These are phyloP conservation scores for Buceros bicornis DNA, from an alignment of 2,797 vertebrate genomes.

Conservation along the genomic window DNA sequence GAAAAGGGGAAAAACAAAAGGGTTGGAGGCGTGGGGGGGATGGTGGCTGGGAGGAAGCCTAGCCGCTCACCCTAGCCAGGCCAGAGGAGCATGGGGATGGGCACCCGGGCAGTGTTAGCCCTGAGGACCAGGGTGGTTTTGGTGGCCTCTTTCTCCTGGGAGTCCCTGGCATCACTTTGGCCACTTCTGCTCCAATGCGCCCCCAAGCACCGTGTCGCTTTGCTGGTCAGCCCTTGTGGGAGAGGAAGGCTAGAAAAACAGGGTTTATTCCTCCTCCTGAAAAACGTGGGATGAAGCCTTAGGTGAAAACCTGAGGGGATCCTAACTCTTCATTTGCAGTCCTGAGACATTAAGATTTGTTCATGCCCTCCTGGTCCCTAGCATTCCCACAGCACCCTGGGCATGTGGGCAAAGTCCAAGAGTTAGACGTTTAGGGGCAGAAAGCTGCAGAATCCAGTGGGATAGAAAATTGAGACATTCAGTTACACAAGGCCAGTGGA, in stretches of 20 bases:
- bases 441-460: background rate
- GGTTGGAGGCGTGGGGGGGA: slow-evolving; percentile 51
- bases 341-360: background rate
- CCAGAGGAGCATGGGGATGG: background rate
- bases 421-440: background rate
- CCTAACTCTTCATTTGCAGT: fast-evolving
- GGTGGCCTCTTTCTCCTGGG: background rate
- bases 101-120: background rate
- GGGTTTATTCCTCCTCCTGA: background rate
- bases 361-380: background rate
- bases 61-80: background rate
- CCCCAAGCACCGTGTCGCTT: fast-evolving
- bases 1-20: slow-evolving; percentile 79
- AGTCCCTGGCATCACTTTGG: background rate
- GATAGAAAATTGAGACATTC: background rate
- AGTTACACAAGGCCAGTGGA: background rate
- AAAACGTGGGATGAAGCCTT: background rate
- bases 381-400: background rate
- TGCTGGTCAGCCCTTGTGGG: background rate
- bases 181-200: background rate
- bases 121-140: background rate
- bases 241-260: background rate
- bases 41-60: slow-evolving; percentile 42
- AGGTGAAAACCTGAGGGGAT: background rate
- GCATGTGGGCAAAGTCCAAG: background rate